Evolutionary conservation across 2,113 vertebrate genomes (phyloP), one percentile per base, ranked within the genome.

Genomic region (Apteryx mantelli): DNA sequence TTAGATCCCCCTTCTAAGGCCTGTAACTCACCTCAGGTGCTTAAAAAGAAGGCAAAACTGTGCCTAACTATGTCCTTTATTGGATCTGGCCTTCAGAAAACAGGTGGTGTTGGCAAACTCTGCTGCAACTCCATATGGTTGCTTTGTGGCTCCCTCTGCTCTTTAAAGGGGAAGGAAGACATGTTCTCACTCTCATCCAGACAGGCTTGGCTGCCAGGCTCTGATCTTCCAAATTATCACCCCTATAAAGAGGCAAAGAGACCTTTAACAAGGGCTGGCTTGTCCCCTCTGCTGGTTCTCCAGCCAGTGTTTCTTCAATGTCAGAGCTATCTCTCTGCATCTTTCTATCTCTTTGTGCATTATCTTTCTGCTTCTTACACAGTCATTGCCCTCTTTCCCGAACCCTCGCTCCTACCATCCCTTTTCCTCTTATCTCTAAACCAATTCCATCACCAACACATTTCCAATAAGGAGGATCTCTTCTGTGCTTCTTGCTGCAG

Each of bases 91-190:
- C 84, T 60, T 95, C 80, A 81, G 70, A 81, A 88, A 44, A 50
- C 96, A 97, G 97, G 93, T 74, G 89, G 76, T 76, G 69, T 89
- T 82, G 87, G 95, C 94, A 97, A 75, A 77, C 82, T 75, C 74
- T 36, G 40, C 28, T 69, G 71, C 60, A 79, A 68, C 63, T 91
- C 91, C 95, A 78, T 95, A 88, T 96, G 93, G 82, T 10, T 44
- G 79, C 69, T 89, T 28, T 68, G 89, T 88, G 87, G 68, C 76
- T 96, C 85, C 71, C 91, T 89, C 64, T 93, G 89, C 82, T 95
- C 94, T 70, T 90, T 71, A 56, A 82, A 93, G 61, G 79, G 76
- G 64, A 90, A 81, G 89, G 76, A 83, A 86, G 85, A 80, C 0
- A 0, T 8, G 46, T 52, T 88, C 70, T 7, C 82, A 26, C n/a